A percentile compares a stretch with the other conserved stretches of the same genome.
Evolutionary conservation across 2,797 vertebrate genomes (phyloP).

Genomic region (Coracias cyanogaster): DNA sequence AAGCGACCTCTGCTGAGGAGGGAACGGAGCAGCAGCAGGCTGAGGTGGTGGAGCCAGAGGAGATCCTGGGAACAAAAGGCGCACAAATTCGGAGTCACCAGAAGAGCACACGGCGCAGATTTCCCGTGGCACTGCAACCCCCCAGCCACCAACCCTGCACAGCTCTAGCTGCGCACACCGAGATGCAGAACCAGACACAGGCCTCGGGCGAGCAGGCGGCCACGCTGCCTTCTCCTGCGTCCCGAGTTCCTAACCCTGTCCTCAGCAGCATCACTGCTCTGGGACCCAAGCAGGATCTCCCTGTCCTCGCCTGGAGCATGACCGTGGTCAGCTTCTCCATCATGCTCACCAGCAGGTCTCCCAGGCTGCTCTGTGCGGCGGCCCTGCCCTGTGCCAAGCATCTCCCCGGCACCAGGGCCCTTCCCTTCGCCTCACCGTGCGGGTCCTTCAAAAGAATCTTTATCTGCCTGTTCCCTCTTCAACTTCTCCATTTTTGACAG

Average conservation of each 20-base stretch:
- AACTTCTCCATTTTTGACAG: not conserved
- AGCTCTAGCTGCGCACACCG: accelerated
- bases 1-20: conserved; percentile 72
- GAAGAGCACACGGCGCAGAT: not conserved
- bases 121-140: not conserved
- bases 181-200: accelerated
- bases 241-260: not conserved
- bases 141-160: accelerated
- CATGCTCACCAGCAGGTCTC: not conserved
- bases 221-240: not conserved
- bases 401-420: not conserved
- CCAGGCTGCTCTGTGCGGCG: not conserved
- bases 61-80: conserved; percentile 32
- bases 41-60: not conserved
- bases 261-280: not conserved
- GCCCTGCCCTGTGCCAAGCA: not conserved
- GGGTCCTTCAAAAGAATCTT: not conserved
- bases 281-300: not conserved
- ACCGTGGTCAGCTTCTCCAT: accelerated
- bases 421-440: not conserved
- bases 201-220: accelerated
- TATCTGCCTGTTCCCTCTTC: not conserved
- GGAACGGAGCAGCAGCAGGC: conserved; percentile 41
- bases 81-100: not conserved
- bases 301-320: not conserved